These are phyloP conservation scores for Sebastes matsubarae DNA, from an alignment of 2,797 vertebrate species.

Conservation along the genomic window DNA sequence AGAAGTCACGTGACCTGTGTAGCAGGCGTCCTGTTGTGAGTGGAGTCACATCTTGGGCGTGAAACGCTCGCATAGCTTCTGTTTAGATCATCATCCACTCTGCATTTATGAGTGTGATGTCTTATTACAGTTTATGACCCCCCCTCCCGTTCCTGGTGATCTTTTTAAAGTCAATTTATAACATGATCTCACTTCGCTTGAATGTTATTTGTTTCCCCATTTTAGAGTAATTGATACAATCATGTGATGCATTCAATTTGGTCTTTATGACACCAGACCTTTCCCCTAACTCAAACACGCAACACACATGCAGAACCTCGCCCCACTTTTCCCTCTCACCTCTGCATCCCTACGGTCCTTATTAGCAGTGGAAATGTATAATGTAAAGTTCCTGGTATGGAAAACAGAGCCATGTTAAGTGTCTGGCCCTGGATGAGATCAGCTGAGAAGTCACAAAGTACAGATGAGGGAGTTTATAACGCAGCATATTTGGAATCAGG, in stretches of 20 bases:
- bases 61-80: slow-evolving; percentile 26
- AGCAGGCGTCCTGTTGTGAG: slow-evolving; percentile 40
- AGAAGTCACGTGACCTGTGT: slow-evolving; percentile 40
- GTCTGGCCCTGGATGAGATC: neutral
- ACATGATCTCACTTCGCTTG: slow-evolving; percentile 52
- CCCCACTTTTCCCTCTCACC: neutral
- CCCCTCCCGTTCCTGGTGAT: neutral
- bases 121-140: slow-evolving; percentile 33
- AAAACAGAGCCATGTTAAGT: slow-evolving; percentile 27
- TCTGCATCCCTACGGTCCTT: neutral
- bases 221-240: slow-evolving; percentile 55
- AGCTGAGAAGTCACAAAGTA: slow-evolving; percentile 25
- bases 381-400: slow-evolving; percentile 3
- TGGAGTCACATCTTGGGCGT: slow-evolving; percentile 5
- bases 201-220: slow-evolving; percentile 38
- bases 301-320: neutral
- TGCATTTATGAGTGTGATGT: slow-evolving; percentile 30
- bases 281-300: slow-evolving; percentile 2
- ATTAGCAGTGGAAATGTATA: slow-evolving; percentile 28
- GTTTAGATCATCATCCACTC: slow-evolving; percentile 38
- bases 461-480: slow-evolving; percentile 21
- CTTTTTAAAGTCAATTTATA: slow-evolving; percentile 57
- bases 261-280: slow-evolving; percentile 23
- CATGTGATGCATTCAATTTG: slow-evolving; percentile 53
- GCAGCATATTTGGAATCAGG: slow-evolving; percentile 24